Conservation (phyloP, 2,113 vertebrate genomes). For the Phaetusa simplex region DNA sequence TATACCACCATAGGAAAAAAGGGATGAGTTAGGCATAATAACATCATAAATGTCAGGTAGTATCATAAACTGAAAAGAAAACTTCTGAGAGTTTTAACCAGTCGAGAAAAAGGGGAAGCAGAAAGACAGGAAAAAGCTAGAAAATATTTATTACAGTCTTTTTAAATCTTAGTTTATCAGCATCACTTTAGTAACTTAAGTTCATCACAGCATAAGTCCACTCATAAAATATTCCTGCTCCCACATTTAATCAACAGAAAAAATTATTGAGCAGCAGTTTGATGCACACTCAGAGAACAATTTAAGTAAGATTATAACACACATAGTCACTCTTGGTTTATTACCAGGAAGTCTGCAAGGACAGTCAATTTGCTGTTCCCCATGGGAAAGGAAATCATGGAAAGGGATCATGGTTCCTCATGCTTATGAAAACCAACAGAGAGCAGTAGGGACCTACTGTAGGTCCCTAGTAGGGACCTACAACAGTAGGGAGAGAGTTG, state of each 20-base stretch:
- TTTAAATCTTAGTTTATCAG: neutral
- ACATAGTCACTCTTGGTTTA: neutral
- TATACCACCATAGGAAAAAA: neutral
- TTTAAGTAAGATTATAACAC: neutral
- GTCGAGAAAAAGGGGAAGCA: neutral
- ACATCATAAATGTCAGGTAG: neutral
- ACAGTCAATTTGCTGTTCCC: neutral
- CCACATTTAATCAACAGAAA: neutral
- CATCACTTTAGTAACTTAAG: neutral
- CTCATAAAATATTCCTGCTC: neutral
- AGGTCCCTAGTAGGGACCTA: neutral
- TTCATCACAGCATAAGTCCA: neutral
- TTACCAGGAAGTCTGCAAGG: neutral
- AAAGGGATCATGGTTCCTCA: neutral
- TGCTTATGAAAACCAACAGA: neutral
- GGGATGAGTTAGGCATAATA: neutral
- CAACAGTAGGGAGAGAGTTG: neutral
- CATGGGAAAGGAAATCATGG: neutral
- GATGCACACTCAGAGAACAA: neutral
- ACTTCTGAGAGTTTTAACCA: neutral
- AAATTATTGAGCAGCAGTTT: neutral
- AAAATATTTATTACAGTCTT: neutral
- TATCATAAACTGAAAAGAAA: neutral
- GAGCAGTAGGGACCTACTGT: neutral
- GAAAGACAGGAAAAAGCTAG: neutral